Conservation (phyloP, 92 coral and sea anemone species). For the Desmophyllum pertusum region DNA sequence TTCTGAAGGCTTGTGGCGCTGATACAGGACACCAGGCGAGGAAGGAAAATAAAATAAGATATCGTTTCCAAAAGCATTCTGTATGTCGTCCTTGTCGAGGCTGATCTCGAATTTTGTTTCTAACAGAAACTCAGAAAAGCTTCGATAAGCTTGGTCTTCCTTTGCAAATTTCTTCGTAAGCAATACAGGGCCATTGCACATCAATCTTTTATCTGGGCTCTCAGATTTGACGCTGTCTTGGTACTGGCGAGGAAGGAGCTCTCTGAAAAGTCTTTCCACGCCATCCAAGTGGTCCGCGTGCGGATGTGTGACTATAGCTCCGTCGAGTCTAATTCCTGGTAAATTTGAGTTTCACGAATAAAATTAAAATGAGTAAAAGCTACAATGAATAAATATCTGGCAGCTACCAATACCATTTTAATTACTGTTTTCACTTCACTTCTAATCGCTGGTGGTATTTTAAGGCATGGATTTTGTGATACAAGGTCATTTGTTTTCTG, state of each 20-base stretch:
- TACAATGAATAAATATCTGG: too few species aligned
- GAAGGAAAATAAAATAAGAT: slow-evolving; percentile 11
- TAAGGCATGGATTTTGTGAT: too few species aligned
- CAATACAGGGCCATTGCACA: slow-evolving; percentile 33
- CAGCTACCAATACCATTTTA: too few species aligned
- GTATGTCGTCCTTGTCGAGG: slow-evolving; percentile 3
- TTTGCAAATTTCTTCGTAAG: slow-evolving; percentile 11
- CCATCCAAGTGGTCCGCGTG: slow-evolving; percentile 35
- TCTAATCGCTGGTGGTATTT: too few species aligned
- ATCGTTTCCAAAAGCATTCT: slow-evolving; percentile 23
- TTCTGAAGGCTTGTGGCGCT: slow-evolving; percentile 11
- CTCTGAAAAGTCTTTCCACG: slow-evolving; percentile 21
- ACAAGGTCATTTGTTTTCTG: too few species aligned
- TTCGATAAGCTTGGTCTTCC: slow-evolving; percentile 4
- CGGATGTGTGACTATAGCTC: slow-evolving; percentile 32
- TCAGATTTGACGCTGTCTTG: neutral
- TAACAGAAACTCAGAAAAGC: slow-evolving; percentile 24
- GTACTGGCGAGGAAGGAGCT: slow-evolving; percentile 4
- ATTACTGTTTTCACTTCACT: too few species aligned
- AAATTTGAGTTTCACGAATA: neutral
- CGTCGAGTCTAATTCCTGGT: slow-evolving; percentile 26
- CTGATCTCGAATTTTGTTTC: slow-evolving; percentile 2
- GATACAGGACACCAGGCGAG: slow-evolving; percentile 12
- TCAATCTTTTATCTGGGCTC: neutral
- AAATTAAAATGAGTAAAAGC: neutral